A percentile compares a stretch with the other conserved stretches of the same genome.
Conservation (phyloP, 1,140 invertebrate genomes). For the Drosophila neocordata region DNA sequence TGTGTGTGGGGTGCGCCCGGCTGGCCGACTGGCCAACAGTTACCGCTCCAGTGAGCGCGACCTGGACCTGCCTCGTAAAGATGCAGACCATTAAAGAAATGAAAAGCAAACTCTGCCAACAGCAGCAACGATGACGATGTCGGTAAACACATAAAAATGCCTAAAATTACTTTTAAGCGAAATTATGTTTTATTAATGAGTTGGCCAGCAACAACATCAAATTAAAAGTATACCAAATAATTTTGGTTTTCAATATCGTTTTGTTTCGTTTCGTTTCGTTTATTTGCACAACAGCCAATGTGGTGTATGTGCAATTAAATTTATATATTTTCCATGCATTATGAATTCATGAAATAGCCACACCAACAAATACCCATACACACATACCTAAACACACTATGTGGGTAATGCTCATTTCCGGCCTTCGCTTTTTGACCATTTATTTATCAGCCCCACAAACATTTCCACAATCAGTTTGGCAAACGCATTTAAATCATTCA, state of each 20-base stretch:
- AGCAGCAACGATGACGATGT: conserved; percentile 19
- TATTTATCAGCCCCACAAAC: conserved; percentile 43
- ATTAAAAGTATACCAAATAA: conserved; percentile 41
- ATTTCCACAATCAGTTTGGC: conserved; percentile 43
- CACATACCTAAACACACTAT: conserved; percentile 7
- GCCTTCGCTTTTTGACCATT: conserved; percentile 41
- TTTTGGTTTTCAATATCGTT: conserved; percentile 29
- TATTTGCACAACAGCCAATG: conserved; percentile 20
- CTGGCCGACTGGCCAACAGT: conserved; percentile 50
- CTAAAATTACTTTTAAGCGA: conserved; percentile 77
- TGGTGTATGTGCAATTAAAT: conserved; percentile 48
- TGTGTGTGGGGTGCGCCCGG: conserved; percentile 9
- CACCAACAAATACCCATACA: not conserved
- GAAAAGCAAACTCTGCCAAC: conserved; percentile 66
- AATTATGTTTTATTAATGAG: conserved; percentile 80
- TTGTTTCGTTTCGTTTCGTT: conserved; percentile 4
- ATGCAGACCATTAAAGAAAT: conserved; percentile 79
- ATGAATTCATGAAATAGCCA: conserved; percentile 9
- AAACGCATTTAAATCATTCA: conserved; percentile 69
- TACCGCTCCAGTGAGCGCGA: conserved; percentile 66
- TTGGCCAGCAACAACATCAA: conserved; percentile 26
- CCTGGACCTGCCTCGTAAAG: conserved; percentile 69
- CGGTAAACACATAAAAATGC: conserved; percentile 75
- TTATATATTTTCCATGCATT: conserved; percentile 23
- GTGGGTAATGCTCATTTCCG: conserved; percentile 56